Evolutionary conservation across 2,797 vertebrate species (phyloP).

Genomic region (Cyprinella venusta): DNA sequence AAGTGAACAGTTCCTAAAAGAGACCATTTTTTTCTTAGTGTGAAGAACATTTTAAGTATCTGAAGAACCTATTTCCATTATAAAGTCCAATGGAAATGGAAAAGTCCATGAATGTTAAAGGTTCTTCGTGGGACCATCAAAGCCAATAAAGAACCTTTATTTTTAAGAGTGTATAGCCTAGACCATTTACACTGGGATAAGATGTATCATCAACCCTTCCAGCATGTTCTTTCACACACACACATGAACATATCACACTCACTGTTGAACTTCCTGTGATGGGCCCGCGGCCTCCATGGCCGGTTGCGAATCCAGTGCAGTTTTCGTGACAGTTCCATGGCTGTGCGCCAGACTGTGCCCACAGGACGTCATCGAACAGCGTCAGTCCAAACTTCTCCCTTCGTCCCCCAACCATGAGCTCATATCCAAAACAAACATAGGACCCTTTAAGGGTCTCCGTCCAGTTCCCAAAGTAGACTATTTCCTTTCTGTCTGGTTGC

Average conservation of each 20-base stretch:
- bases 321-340: slow-evolving; percentile 87
- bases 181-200: neutral
- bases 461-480: neutral
- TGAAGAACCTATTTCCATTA: neutral
- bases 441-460: slow-evolving; percentile 14
- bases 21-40: neutral
- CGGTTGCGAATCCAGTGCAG: slow-evolving; percentile 86
- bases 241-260: slow-evolving; percentile 73
- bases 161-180: neutral
- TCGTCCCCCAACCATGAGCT: slow-evolving; percentile 16
- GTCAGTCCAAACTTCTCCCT: slow-evolving; percentile 6
- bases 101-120: neutral
- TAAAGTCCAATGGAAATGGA: neutral
- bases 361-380: slow-evolving; percentile 48
- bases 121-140: neutral
- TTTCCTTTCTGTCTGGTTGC: slow-evolving; percentile 46
- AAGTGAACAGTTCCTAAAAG: neutral
- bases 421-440: slow-evolving; percentile 37
- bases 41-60: neutral
- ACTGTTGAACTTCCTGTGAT: slow-evolving; percentile 84
- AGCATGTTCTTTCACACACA: slow-evolving; percentile 13
- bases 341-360: slow-evolving; percentile 59
- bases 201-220: neutral
- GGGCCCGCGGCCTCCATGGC: slow-evolving; percentile 81
- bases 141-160: neutral